Evolutionary conservation across 2,888 invertebrate genomes (phyloP).

Genomic region (Rhodophaea formosa): DNA sequence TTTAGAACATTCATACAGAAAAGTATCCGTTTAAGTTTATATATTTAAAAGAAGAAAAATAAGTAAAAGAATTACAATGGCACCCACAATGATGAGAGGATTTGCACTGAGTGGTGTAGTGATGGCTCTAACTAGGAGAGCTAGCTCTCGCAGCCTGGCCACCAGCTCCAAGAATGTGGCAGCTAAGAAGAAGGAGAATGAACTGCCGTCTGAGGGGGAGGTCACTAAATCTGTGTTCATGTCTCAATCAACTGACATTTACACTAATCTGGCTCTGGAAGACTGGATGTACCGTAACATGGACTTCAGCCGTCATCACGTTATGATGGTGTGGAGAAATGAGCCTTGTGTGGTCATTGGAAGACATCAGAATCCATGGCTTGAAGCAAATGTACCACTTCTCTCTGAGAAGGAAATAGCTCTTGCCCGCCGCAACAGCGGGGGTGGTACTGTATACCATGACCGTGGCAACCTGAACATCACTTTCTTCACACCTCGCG

Average conservation of each 20-base stretch:
- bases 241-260: conserved; percentile 95
- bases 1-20: conserved; percentile 64
- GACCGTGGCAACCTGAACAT: conserved; percentile 96
- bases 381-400: conserved; percentile 90
- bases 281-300: conserved; percentile 96
- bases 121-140: conserved; percentile 63
- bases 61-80: conserved; percentile 54
- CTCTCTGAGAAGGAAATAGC: conserved; percentile 85
- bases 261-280: conserved; percentile 96
- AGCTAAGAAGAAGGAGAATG: conserved; percentile 50
- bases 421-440: conserved; percentile 94
- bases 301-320: conserved; percentile 90
- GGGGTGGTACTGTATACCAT: conserved; percentile 98
- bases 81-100: conserved; percentile 72
- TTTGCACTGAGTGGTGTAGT: conserved; percentile 59
- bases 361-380: conserved; percentile 97
- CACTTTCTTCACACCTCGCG: conserved; percentile 93
- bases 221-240: conserved; percentile 93
- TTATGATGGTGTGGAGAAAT: conserved; percentile 96
- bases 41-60: conserved; percentile 27
- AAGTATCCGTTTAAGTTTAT: conserved; percentile 61
- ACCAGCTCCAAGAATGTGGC: conserved; percentile 48
- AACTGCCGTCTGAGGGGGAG: conserved; percentile 65
- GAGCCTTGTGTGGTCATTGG: conserved; percentile 97
- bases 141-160: conserved; percentile 56